Evolutionary conservation across 37 sponge, comb jelly and placozoan genomes (phyloP).

Genomic region (Beroe forskalii): DNA sequence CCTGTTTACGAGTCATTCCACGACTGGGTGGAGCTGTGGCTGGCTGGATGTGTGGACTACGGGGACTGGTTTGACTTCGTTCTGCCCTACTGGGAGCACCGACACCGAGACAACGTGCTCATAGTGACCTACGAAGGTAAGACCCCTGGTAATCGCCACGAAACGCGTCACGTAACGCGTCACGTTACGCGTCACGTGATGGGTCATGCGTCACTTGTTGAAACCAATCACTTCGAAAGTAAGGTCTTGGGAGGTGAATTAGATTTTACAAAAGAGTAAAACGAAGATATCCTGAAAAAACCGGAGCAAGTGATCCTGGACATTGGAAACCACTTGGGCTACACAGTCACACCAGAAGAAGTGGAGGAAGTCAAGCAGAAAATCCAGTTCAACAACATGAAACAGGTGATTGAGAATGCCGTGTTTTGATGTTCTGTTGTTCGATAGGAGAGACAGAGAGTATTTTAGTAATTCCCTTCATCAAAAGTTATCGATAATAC

Average conservation of each 20-base stretch:
- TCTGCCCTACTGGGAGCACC: constrained; percentile 38
- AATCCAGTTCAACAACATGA: constrained; percentile 36
- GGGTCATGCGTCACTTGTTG: too few relatives aligned
- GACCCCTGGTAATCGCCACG: too few relatives aligned
- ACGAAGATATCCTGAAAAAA: constrained; percentile 6
- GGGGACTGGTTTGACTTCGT: constrained; percentile 60
- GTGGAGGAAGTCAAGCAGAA: constrained; percentile 20
- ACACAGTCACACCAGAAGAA: background rate
- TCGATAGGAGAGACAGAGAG: too few relatives aligned
- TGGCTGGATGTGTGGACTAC: constrained; percentile 14
- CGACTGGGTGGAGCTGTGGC: constrained; percentile 31
- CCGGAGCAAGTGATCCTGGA: constrained; percentile 12
- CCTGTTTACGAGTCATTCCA: constrained; percentile 36
- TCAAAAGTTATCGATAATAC: too few relatives aligned
- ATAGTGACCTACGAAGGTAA: constrained; percentile 41
- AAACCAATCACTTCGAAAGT: too few relatives aligned
- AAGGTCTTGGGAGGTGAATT: too few relatives aligned
- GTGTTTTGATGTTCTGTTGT: background rate
- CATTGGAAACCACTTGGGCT: background rate
- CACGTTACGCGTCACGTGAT: too few relatives aligned
- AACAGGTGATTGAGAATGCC: background rate
- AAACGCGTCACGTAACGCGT: too few relatives aligned
- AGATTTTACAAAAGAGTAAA: too few relatives aligned
- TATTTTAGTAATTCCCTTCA: too few relatives aligned
- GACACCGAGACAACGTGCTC: constrained; percentile 16